Base-by-base conservation (phyloP, 2,797 vertebrate species). In the Uromys caudimaculatus region DNA sequence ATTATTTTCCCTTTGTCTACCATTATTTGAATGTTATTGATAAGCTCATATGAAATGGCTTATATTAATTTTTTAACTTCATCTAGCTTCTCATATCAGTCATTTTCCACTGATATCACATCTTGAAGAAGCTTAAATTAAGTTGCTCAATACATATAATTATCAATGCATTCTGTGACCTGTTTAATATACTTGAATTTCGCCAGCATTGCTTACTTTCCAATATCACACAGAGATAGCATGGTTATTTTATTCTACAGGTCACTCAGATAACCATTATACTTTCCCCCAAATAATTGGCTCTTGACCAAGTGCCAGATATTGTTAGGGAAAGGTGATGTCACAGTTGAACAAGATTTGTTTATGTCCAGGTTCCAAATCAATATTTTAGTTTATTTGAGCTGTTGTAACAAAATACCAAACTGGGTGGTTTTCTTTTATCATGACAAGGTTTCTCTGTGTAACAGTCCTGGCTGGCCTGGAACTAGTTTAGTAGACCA, bases 31-130 rank as follows among this genome's bases (percentile, higher is more conserved):
- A 64, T 12, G 38, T 96, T 82, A 76, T 81, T 81, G 44, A 64
- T 93, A 91, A 93, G 78, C 35, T 94, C 86, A 52, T 35, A 3
- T 89, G 47, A 44, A 89, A n/a, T 17, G 91, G 71, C 67, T 93
- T 93, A 82, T 91, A 58, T 64, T 92, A 38, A n/a, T 91, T 29
- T n/a, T 23, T 69, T 91, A 89, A 89, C 67, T 89, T 76, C 12
- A 94, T 85, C 32, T 79, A 85, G 12, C 17, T 85, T 29, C 24
- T 94, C 27, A 93, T 50, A 41, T 69, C 44, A 94, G 50, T 14
- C 21, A 93, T 91, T 95, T 95, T 77, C 67, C 79, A 90, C 83
- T 93, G 60, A 93, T 95, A 82, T 38, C 50, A 94, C 17, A 88
- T 79, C n/a, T 56, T 79, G 35, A 94, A 41, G 50, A 93, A 29